These are phyloP conservation scores for Delia radicum DNA, from an alignment of 1,140 invertebrate genomes.

Conservation along the genomic window DNA sequence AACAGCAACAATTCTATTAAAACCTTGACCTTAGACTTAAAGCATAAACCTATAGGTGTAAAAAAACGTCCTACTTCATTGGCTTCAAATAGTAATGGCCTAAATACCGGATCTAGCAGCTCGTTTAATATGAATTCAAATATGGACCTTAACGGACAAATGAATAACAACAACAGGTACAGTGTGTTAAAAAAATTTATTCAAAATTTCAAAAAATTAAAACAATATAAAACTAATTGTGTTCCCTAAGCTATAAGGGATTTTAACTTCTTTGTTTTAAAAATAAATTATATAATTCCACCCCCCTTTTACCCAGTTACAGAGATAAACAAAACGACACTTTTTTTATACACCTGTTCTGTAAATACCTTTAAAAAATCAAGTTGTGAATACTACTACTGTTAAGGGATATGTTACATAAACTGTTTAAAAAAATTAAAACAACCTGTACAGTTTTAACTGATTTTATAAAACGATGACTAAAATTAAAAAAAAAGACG, in stretches of 20 bases:
- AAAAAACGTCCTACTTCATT: slow-evolving; percentile 24
- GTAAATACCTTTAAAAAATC: not conserved
- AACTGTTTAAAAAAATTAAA: not conserved
- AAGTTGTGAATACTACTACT: not conserved
- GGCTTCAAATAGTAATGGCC: slow-evolving; percentile 19
- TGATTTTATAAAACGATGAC: not conserved
- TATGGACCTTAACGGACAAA: slow-evolving; percentile 25
- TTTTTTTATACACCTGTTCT: not conserved
- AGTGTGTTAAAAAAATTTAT: slow-evolving; percentile 15
- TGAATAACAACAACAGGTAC: slow-evolving; percentile 26
- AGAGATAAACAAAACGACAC: not conserved
- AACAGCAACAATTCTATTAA: slow-evolving; percentile 27
- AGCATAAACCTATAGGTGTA: not conserved
- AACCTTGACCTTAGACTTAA: slow-evolving; percentile 1
- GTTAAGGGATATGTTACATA: not conserved
- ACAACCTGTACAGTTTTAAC: not conserved
- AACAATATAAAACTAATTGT: not conserved
- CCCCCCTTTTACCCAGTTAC: not conserved
- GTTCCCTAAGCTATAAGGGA: too few species aligned
- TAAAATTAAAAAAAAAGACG: not conserved
- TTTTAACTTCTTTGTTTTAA: not conserved
- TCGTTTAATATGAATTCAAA: too few species aligned
- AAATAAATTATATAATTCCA: not conserved
- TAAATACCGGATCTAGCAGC: not conserved
- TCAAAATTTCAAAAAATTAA: not conserved